phyloP scores from a whole-genome alignment of 2,888 invertebrate genomes.

The Pterobdella sp. region DNA sequence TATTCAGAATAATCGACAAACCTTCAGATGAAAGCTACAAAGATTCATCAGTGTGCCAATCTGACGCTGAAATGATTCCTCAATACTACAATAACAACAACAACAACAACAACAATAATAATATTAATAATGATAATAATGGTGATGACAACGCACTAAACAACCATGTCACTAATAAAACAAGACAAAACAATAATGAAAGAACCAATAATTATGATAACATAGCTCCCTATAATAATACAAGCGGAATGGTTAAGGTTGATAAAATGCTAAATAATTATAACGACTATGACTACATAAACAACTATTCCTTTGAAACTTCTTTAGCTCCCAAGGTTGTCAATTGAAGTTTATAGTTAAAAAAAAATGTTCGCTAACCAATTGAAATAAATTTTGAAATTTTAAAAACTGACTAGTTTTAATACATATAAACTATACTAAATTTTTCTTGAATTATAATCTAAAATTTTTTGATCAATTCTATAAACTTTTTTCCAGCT shows the following conservation, averaged over 20 bases:
- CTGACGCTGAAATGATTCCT: slow-evolving; percentile 1
- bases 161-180: neutral
- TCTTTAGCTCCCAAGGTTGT: no score
- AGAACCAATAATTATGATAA: neutral
- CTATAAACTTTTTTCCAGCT: no score
- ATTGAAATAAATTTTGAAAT: no score
- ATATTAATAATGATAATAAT: neutral
- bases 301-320: neutral
- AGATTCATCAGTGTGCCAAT: neutral
- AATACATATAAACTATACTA: no score
- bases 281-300: slow-evolving; percentile 17
- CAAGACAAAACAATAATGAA: neutral
- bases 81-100: neutral
- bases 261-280: slow-evolving; percentile 4
- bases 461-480: no score
- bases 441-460: no score
- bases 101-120: slow-evolving; percentile 5
- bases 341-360: no score
- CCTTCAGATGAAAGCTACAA: slow-evolving; percentile 5
- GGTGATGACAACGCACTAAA: neutral
- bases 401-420: no score
- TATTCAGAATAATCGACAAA: no score
- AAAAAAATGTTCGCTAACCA: no score
- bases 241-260: neutral
- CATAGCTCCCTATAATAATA: neutral